phyloP scores from a whole-genome alignment of 2,113 vertebrate species.

The Astur gentilis region DNA sequence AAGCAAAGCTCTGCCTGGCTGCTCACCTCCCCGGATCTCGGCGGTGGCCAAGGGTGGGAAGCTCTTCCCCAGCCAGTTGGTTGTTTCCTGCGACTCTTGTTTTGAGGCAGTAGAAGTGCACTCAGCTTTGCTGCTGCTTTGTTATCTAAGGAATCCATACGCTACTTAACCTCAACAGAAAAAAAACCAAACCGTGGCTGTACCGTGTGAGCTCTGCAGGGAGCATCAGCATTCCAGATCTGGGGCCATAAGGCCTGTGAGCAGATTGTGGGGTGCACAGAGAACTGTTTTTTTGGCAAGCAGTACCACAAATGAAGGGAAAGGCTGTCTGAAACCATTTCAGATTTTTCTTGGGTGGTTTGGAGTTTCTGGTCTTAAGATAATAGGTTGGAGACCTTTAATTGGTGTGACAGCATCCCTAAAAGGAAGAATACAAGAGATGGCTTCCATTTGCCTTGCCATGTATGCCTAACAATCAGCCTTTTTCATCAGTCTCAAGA shows the following conservation, averaged over 20 bases:
- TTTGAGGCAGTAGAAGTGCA: not conserved
- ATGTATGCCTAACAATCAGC: not conserved
- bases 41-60: not conserved
- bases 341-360: conserved; percentile 19
- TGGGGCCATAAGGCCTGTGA: conserved; percentile 11
- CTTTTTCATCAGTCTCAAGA: not conserved
- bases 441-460: not conserved
- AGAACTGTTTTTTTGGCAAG: conserved; percentile 18
- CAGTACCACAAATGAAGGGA: not conserved
- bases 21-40: not conserved
- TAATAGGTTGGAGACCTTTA: conserved; percentile 5
- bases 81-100: not conserved
- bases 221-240: conserved; percentile 36
- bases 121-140: not conserved
- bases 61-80: not conserved
- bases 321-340: not conserved
- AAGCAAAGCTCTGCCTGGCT: not conserved
- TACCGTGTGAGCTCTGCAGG: not conserved
- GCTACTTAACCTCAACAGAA: conserved; percentile 40
- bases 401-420: not conserved
- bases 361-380: conserved; percentile 1
- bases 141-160: conserved; percentile 64
- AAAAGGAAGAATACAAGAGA: not conserved
- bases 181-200: not conserved
- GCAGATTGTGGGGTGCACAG: not conserved